These are phyloP conservation scores for Galerucella calmariensis DNA, from an alignment of 2,888 invertebrate species.

Conservation along the genomic window DNA sequence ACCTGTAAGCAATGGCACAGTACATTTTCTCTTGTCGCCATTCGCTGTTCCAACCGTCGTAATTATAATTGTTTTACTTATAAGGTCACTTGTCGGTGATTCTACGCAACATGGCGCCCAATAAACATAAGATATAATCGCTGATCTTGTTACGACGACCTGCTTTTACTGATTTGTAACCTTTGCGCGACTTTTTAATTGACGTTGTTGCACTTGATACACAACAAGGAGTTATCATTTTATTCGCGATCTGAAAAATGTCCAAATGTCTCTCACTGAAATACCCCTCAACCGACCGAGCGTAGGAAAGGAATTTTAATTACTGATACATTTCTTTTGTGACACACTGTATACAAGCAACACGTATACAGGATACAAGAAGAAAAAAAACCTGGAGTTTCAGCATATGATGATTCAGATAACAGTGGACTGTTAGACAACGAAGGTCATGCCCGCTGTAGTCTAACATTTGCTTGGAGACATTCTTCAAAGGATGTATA, in stretches of 20 bases:
- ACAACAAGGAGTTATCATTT: slow-evolving; percentile 7
- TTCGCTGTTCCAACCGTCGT: slow-evolving; percentile 21
- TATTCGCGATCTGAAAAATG: slow-evolving; percentile 1
- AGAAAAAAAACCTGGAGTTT: too few species aligned
- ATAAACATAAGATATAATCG: slow-evolving; percentile 43
- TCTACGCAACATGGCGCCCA: slow-evolving; percentile 35
- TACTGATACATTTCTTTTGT: background rate
- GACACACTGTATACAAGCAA: too few species aligned
- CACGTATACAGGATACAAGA: too few species aligned
- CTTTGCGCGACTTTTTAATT: slow-evolving; percentile 41
- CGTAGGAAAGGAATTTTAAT: background rate
- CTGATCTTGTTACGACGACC: slow-evolving; percentile 36
- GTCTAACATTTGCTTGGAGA: too few species aligned
- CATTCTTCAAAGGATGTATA: too few species aligned
- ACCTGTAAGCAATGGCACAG: slow-evolving; percentile 12
- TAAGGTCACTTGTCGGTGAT: slow-evolving; percentile 34
- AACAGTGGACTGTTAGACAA: too few species aligned
- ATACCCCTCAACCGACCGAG: background rate
- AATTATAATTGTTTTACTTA: slow-evolving; percentile 41
- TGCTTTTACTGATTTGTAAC: slow-evolving; percentile 40
- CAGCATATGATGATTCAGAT: too few species aligned
- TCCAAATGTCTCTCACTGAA: background rate
- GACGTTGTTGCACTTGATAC: slow-evolving; percentile 23
- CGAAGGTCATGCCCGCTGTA: too few species aligned
- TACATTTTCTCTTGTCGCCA: slow-evolving; percentile 22